phyloP scores from a whole-genome alignment of 1,140 invertebrate genomes.

The Nixonia krombeini region DNA sequence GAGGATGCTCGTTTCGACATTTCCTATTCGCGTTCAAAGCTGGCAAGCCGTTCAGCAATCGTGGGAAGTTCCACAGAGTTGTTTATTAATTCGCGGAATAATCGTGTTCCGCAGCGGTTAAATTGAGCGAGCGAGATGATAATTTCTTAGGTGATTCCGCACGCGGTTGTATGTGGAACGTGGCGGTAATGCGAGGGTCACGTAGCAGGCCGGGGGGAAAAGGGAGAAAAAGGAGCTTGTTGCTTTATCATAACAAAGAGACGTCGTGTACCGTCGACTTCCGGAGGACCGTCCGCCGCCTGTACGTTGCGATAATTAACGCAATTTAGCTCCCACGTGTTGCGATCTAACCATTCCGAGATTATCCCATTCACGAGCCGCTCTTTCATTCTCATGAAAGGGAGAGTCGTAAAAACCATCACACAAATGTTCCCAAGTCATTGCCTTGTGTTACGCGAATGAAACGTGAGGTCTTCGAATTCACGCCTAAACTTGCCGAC shows the following conservation, averaged over 20 bases:
- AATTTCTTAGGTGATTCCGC: background rate
- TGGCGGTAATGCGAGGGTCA: background rate
- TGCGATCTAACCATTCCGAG: constrained; percentile 14
- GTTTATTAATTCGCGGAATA: no score
- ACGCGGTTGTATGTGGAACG: background rate
- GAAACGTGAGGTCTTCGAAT: constrained; percentile 10
- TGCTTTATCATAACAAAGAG: constrained; percentile 10
- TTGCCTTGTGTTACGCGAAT: constrained; percentile 5
- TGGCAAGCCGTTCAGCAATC: no score
- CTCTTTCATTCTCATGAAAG: constrained; percentile 22
- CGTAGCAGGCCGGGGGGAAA: background rate
- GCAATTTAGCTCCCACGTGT: constrained; percentile 29
- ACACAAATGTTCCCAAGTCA: constrained; percentile 7
- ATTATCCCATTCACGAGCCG: constrained; percentile 24
- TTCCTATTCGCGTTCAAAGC: no score
- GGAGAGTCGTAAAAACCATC: constrained; percentile 20
- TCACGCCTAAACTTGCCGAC: constrained; percentile 3
- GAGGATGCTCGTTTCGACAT: no score
- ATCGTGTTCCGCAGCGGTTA: no score
- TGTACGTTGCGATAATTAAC: constrained; percentile 25
- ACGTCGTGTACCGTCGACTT: constrained; percentile 12
- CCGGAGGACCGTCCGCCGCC: constrained; percentile 10
- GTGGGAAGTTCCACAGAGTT: no score
- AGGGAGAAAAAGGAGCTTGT: background rate
- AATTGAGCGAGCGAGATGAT: background rate